Base-by-base conservation (phyloP, 2,888 invertebrate species). In the Trichacis sp. region DNA sequence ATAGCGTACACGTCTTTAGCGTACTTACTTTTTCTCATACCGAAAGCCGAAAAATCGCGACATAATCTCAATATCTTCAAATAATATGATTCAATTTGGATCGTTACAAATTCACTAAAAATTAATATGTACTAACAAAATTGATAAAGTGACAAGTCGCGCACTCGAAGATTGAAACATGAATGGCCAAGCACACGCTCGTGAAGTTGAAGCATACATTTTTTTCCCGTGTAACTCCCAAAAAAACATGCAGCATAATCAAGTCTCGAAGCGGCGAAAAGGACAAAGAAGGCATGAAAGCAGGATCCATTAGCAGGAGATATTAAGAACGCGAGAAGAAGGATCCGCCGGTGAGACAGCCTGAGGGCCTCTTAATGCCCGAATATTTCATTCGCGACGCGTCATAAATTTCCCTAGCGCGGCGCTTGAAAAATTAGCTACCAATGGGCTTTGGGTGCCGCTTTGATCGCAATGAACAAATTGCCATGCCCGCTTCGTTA, bases 391-490 rank as follows among this genome's bases (percentile, higher is more conserved):
- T 64, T 64, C 55, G 38, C 50, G 54, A 47, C 47, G 54, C 54
- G 54, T 49, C 54, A 64, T 64, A 64, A 59, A 64, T 60, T 60
- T 64, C 48, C 56, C 49, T 52, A 30, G 48, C 56, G 64, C 60
- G 56, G 48, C 60, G 48, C 64, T 56, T 60, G 45, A 53, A 64
- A 64, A 64, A 55, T 51, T 38, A 48, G 64, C 60, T 64, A 64
- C 60, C 49, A 56, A 60, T 54, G 46, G 45, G 56, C 60, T 49
- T 59, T 52, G 56, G 64, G 59, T 64, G 64, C 64, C 64, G 64
- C 64, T 65, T 65, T 65, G 64, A 57, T 65, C 60, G 57, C 30
- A 53, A 65, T 61, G 54, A 65, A 65, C 65, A 61, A 65, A 65
- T 61, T 65, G 65, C 54, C 57, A 61, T 50, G 52, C 61, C 54